These are phyloP conservation scores for Meloe dianella DNA, from an alignment of 2,888 invertebrate species.

Conservation along the genomic window DNA sequence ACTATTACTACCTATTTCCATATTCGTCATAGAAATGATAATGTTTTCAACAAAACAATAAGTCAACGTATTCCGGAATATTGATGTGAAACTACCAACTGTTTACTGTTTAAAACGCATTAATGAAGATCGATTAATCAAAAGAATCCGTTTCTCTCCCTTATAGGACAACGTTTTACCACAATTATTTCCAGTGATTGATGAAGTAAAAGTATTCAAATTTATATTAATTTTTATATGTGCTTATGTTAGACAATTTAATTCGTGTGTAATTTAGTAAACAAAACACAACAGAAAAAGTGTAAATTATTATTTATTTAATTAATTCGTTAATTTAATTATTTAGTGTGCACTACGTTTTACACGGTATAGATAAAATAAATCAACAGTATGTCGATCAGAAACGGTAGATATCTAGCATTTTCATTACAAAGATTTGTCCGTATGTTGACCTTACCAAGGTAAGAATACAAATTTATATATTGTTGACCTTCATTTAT, in stretches of 20 bases:
- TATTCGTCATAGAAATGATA: neutral
- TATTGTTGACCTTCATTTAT: constrained; percentile 5
- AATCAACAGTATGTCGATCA: constrained; percentile 38
- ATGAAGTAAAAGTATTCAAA: constrained; percentile 18
- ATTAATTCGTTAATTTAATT: neutral
- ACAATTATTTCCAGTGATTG: neutral
- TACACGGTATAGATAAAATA: no score
- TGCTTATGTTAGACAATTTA: neutral
- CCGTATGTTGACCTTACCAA: constrained; percentile 54
- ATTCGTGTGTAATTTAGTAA: constrained; percentile 13
- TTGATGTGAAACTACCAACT: constrained; percentile 12
- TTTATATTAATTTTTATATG: constrained; percentile 24
- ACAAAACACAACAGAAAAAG: neutral
- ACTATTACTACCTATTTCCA: neutral
- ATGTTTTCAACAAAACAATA: neutral
- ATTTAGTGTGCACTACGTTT: no score
- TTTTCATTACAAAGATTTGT: constrained; percentile 51
- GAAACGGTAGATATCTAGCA: constrained; percentile 43
- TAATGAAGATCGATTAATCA: no score
- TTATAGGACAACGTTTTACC: neutral
- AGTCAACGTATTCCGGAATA: neutral
- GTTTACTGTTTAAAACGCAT: neutral
- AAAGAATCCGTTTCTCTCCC: neutral
- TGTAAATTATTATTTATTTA: neutral
- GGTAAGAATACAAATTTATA: constrained; percentile 48